Evolutionary conservation across 1,140 invertebrate genomes (phyloP), one percentile per base, ranked within the genome.

Genomic region (Nylanderia fulva): DNA sequence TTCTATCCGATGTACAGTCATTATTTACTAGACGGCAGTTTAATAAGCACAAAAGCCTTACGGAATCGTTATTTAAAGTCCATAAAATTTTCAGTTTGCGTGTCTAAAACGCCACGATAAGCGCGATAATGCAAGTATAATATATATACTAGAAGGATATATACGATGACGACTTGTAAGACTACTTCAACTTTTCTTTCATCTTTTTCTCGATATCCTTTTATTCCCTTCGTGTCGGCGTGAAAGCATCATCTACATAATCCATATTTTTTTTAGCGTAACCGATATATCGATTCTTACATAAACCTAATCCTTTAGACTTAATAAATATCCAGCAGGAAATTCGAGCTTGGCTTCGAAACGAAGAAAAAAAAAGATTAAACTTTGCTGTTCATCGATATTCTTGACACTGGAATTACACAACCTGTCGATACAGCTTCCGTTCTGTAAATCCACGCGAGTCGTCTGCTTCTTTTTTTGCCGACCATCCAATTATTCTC

Each of bases 21-120:
- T 88, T 88, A 88, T 88, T 88, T 87, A 88, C 68, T n/a, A 88
- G 64, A 85, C 58, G 64, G 68, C 29, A 66, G 6, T 39, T 85
- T 87, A 85, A 88, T 88, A 88, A 87, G 86, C 60, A 33, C 54
- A 8, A 52, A 27, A 18, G 27, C 64, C 58, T 39, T 29, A 33
- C 68, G 39, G 13, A 58, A 77, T 60, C 71, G 60, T 87, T 88
- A 88, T 54, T 88, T 83, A 88, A 87, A 88, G 61, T 85, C 82
- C 8, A 7, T 58, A n/a, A 4, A 1, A 27, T 48, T 87, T 88
- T 61, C 86, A 58, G 52, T 72, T 15, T 74, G n/a, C 9, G 54
- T 36, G n/a, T 13, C n/a, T 24, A 45, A n/a, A n/a, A 60, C 61
- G 27, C 15, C 27, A 71, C 29, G 36, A 33, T 13, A 72, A 72